Evolutionary conservation across 2,797 vertebrate species (phyloP).

Genomic region (Notolepis coatsorum): DNA sequence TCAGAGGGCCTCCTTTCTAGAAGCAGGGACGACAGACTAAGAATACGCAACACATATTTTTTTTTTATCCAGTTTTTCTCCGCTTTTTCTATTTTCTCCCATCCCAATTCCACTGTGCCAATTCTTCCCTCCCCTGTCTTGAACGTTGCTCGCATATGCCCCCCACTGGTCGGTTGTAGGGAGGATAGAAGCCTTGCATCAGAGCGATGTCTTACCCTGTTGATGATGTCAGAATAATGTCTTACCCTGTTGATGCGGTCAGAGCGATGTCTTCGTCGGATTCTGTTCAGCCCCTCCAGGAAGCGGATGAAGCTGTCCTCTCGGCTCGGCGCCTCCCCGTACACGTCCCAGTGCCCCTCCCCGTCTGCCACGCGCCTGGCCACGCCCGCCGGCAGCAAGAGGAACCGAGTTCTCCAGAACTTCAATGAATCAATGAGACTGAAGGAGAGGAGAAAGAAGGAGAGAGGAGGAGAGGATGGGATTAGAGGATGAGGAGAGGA

Average conservation of each 20-base stretch:
- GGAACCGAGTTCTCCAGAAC: slow-evolving; percentile 97
- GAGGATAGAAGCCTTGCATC: too few relatives aligned
- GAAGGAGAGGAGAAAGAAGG: neutral
- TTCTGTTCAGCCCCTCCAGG: slow-evolving; percentile 96
- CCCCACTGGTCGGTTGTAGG: too few relatives aligned
- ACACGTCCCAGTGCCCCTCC: slow-evolving; percentile 93
- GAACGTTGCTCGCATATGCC: too few relatives aligned
- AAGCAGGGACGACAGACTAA: slow-evolving; percentile 14
- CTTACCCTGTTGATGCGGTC: slow-evolving; percentile 94
- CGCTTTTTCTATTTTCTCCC: too few relatives aligned
- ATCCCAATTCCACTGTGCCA: too few relatives aligned
- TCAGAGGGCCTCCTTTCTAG: slow-evolving; percentile 90
- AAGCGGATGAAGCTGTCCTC: slow-evolving; percentile 96
- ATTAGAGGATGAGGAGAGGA: too few relatives aligned
- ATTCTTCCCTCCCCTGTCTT: too few relatives aligned
- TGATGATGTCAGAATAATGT: too few relatives aligned
- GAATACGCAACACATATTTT: neutral
- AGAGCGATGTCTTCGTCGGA: slow-evolving; percentile 93
- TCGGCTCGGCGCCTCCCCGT: too few relatives aligned
- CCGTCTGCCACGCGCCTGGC: slow-evolving; percentile 93
- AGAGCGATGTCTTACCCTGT: too few relatives aligned
- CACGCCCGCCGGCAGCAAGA: slow-evolving; percentile 93
- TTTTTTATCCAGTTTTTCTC: too few relatives aligned
- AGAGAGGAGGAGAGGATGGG: too few relatives aligned
- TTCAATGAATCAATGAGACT: slow-evolving; percentile 97